phyloP scores from a whole-genome alignment of 1,140 invertebrate genomes.

The Rhagoletis pomonella region DNA sequence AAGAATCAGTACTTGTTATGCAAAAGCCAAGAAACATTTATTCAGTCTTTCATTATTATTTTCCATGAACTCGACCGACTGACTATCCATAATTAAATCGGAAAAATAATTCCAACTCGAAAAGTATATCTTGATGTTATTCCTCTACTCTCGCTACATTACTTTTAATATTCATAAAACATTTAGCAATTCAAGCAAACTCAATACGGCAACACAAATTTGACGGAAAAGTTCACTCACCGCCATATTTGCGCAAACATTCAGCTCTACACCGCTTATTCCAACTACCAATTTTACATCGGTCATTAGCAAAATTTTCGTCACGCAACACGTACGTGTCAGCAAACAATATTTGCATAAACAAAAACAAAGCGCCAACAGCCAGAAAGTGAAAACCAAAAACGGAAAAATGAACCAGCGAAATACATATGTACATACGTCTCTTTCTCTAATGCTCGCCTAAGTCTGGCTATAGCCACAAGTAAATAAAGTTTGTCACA shows the following conservation, averaged over 20 bases:
- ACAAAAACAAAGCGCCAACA: background rate
- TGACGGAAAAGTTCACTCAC: background rate
- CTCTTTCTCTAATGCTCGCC: no score
- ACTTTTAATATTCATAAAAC: background rate
- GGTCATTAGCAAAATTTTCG: slow-evolving; percentile 40
- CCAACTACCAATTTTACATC: background rate
- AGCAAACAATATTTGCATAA: slow-evolving; percentile 27
- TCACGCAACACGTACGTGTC: slow-evolving; percentile 39
- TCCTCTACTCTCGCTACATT: no score
- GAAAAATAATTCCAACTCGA: no score
- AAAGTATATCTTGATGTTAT: no score
- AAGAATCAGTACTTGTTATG: no score
- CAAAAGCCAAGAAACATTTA: no score
- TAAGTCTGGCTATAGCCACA: no score
- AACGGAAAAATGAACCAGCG: background rate
- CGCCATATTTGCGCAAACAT: background rate
- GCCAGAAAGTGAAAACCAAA: background rate
- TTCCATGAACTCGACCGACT: no score
- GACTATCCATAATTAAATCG: no score
- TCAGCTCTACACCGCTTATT: background rate
- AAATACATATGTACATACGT: background rate
- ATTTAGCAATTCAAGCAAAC: background rate
- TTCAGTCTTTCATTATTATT: no score
- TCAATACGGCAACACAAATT: background rate
- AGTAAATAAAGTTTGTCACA: slow-evolving; percentile 32